These are phyloP conservation scores for Lepidurus couesii DNA, from an alignment of 1,140 invertebrate species.

Conservation along the genomic window DNA sequence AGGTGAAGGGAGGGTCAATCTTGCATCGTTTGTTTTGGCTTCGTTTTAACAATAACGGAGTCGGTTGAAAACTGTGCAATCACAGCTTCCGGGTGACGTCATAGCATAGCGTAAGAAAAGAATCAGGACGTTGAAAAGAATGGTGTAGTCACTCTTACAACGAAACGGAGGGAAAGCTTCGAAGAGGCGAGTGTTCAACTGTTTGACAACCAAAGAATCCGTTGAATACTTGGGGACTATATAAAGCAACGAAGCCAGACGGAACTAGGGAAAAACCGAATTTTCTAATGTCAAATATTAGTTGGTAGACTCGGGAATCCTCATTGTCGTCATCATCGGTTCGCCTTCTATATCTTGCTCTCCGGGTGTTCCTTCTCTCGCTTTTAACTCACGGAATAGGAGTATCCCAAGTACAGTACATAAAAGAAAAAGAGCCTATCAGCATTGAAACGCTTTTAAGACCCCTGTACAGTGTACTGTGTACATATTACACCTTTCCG, in stretches of 20 bases:
- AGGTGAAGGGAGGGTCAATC: background rate
- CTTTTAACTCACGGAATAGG: too few species aligned
- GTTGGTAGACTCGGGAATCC: conserved; percentile 5
- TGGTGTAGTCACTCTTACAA: too few species aligned
- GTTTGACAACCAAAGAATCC: background rate
- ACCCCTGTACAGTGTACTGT: too few species aligned
- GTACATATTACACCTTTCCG: too few species aligned
- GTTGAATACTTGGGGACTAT: too few species aligned
- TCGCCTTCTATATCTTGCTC: background rate
- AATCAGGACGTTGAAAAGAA: too few species aligned
- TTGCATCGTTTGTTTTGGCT: background rate
- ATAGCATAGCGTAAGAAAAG: background rate
- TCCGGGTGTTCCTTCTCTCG: too few species aligned
- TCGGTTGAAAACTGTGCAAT: conserved; percentile 5
- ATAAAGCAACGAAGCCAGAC: background rate
- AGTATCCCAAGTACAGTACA: too few species aligned
- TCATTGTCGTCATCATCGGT: background rate
- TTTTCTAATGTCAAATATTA: conserved; percentile 5
- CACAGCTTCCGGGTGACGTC: conserved; percentile 5
- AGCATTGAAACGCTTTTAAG: too few species aligned
- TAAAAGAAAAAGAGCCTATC: too few species aligned
- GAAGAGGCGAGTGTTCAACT: background rate
- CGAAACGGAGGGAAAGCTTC: background rate
- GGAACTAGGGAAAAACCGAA: background rate
- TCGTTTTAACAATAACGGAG: background rate